Base-by-base conservation (phyloP, 2,113 vertebrate species). In the Catharus fuscescens region DNA sequence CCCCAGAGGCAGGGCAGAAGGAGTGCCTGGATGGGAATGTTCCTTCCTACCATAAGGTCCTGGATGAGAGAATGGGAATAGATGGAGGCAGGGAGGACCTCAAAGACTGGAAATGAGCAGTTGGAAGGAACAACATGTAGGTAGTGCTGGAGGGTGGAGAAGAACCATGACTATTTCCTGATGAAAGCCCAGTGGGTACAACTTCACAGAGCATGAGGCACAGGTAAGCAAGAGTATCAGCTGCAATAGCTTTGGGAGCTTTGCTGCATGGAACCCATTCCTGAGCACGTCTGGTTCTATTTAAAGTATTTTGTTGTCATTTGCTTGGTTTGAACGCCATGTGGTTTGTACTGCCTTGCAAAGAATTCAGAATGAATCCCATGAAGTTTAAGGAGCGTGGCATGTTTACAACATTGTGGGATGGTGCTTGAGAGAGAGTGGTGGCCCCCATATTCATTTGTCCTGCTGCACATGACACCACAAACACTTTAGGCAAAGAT, bases 281-380 rank as follows among this genome's bases (percentile, higher is more conserved):
- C 61, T 45, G 62, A 31, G 21, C 87, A 95, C 6, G 24, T 96
- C 93, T 97, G 95, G 88, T 95, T 97, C 81, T 53, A 57, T 76
- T 97, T 97, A 94, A 73, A 86, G 67, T 50, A 53, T 93, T 93
- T 91, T 85, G 86, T 84, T 96, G 96, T 96, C 91, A 79, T 97
- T 89, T 93, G 93, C 92, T 85, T 80, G 81, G 64, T 81, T 97
- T 93, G 84, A 95, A 97, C 29, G 6, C 88, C 59, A 48, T 95
- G 96, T 54, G 96, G 90, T 92, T 97, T 97, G 90, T 86, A 86
- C 80, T 97, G 86, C 73, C 89, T 95, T 80, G 79, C 20, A 92
- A 97, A 97, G 90, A 95, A 95, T 97, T 95, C 95, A 88, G 80
- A 97, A 94, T 88, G 52, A 92, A 97, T 93, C 94, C 91, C 26